Conservation (phyloP, 2,797 vertebrate species). For the Danio tinwini region DNA sequence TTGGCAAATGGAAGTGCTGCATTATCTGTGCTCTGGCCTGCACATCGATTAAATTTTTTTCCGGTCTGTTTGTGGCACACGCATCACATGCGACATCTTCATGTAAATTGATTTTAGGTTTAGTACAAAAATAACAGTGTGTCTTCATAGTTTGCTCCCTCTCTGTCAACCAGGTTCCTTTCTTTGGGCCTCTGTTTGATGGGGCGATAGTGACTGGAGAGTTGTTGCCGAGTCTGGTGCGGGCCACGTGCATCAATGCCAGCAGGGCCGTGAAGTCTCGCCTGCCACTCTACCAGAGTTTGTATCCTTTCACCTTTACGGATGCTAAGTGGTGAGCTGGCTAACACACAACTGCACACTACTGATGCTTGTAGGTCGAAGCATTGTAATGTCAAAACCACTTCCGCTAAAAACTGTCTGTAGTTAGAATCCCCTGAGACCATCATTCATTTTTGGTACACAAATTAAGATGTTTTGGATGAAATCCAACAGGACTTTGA, state of each 20-base stretch:
- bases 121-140: conserved; percentile 28
- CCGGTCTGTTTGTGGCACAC: conserved; percentile 67
- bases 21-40: conserved; percentile 72
- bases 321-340: not conserved
- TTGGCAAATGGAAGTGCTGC: conserved; percentile 78
- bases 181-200: conserved; percentile 95
- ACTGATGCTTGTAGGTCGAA: not conserved
- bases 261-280: conserved; percentile 97
- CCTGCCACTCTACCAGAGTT: conserved; percentile 97
- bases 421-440: too few species aligned
- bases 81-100: not conserved
- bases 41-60: conserved; percentile 72
- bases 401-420: not conserved
- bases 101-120: not conserved
- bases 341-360: not conserved
- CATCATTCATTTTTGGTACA: too few species aligned
- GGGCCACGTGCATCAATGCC: conserved; percentile 97
- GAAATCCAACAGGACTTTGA: too few species aligned
- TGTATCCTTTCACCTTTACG: conserved; percentile 90
- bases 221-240: conserved; percentile 92
- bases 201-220: conserved; percentile 93
- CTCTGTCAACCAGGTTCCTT: conserved; percentile 84
- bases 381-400: not conserved
- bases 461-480: too few species aligned
- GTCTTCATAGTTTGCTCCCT: not conserved